Evolutionary conservation across 2,888 invertebrate species (phyloP).

Genomic region (Euphydryas editha): DNA sequence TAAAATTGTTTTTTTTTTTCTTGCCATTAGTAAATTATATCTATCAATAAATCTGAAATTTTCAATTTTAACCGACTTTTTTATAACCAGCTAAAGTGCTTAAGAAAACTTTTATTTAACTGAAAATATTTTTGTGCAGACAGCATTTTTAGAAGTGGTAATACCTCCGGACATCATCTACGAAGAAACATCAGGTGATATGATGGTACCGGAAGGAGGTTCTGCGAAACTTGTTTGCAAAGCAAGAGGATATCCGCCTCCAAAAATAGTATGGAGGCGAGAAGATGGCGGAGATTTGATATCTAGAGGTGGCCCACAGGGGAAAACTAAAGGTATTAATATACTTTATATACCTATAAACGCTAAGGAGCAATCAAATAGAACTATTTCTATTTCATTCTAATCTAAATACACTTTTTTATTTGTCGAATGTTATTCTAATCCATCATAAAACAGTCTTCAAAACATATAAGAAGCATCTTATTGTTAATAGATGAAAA

Average conservation of each 20-base stretch:
- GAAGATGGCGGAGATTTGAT: constrained; percentile 94
- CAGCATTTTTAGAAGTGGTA: constrained; percentile 94
- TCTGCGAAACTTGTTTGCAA: constrained; percentile 94
- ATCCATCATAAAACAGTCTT: not conserved
- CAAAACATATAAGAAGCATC: not conserved
- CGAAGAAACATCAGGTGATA: constrained; percentile 95
- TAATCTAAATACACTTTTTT: too few species aligned
- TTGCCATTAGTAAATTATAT: too few species aligned
- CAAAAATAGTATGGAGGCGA: constrained; percentile 92
- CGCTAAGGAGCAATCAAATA: not conserved
- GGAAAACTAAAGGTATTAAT: constrained; percentile 88
- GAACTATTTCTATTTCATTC: too few species aligned
- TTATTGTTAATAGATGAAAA: not conserved
- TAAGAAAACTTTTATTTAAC: not conserved
- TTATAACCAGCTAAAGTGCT: too few species aligned
- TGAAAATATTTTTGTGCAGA: constrained; percentile 75
- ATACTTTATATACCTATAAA: not conserved
- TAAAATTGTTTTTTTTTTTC: too few species aligned
- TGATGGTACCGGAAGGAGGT: constrained; percentile 97
- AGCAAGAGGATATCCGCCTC: constrained; percentile 92
- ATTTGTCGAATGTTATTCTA: too few species aligned
- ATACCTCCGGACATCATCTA: constrained; percentile 95
- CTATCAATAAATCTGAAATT: too few species aligned
- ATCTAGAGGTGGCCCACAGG: constrained; percentile 87
- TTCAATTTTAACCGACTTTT: too few species aligned